These are phyloP conservation scores for Crematogaster levior DNA, from an alignment of 2,888 invertebrate species.

Conservation along the genomic window DNA sequence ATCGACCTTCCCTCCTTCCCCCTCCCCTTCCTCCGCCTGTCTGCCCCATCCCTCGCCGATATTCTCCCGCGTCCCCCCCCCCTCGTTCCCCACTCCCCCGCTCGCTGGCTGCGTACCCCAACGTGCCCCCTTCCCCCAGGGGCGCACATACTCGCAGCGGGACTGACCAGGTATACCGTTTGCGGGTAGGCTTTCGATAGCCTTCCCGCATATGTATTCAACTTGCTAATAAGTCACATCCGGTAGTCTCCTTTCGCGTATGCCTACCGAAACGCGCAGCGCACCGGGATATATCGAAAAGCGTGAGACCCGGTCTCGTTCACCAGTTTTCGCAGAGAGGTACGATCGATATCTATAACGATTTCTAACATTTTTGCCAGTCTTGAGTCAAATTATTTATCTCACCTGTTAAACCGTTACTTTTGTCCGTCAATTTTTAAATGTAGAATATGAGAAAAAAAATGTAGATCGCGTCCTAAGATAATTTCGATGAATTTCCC, in stretches of 20 bases:
- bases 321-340: neutral
- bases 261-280: constrained; percentile 39
- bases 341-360: no score
- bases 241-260: constrained; percentile 73
- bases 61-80: neutral
- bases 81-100: constrained; percentile 36
- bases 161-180: constrained; percentile 70
- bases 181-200: constrained; percentile 65
- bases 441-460: no score
- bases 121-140: constrained; percentile 54
- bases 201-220: constrained; percentile 59
- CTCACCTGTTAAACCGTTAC: neutral
- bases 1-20: constrained; percentile 38
- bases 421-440: neutral
- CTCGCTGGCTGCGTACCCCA: constrained; percentile 45
- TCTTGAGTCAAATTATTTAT: neutral
- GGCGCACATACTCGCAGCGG: constrained; percentile 52
- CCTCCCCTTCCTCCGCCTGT: neutral
- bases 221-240: constrained; percentile 75
- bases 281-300: constrained; percentile 62
- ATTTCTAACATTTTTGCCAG: neutral
- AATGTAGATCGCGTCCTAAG: neutral
- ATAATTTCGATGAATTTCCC: neutral
- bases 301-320: constrained; percentile 55
- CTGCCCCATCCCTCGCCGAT: constrained; percentile 39